phyloP scores from a whole-genome alignment of 2,113 vertebrate genomes.

The Perca flavescens region DNA sequence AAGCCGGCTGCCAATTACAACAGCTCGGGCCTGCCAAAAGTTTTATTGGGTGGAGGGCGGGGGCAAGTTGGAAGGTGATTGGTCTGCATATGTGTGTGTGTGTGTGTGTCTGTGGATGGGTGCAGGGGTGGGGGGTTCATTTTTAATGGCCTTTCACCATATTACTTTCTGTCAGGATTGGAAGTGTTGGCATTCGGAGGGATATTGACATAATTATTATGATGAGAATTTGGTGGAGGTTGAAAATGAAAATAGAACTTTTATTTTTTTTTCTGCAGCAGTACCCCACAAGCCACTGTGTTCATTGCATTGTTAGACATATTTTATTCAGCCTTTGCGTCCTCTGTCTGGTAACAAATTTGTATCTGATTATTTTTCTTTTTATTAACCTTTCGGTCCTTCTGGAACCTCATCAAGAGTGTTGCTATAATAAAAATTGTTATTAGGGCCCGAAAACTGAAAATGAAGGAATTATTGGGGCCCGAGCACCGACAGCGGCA shows the following conservation, averaged over 20 bases:
- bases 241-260: slow-evolving; percentile 72
- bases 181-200: slow-evolving; percentile 79
- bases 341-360: slow-evolving; percentile 22
- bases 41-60: slow-evolving; percentile 82
- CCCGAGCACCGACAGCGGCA: too few relatives aligned
- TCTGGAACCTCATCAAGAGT: too few relatives aligned
- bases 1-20: slow-evolving; percentile 86
- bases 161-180: slow-evolving; percentile 80
- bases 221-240: slow-evolving; percentile 82
- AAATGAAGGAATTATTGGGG: too few relatives aligned
- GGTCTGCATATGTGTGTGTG: slow-evolving; percentile 49
- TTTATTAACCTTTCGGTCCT: not conserved
- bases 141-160: slow-evolving; percentile 80
- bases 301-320: slow-evolving; percentile 40
- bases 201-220: slow-evolving; percentile 83
- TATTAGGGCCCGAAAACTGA: too few relatives aligned
- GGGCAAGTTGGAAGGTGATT: slow-evolving; percentile 69
- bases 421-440: not conserved
- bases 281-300: slow-evolving; percentile 24
- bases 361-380: not conserved
- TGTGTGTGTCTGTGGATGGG: slow-evolving; percentile 5
- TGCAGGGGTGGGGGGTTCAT: slow-evolving; percentile 30
- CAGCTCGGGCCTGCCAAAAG: slow-evolving; percentile 84
- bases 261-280: slow-evolving; percentile 32
- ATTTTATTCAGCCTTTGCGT: slow-evolving; percentile 43